phyloP scores from a whole-genome alignment of 2,113 vertebrate genomes.

The Anthoscopus minutus region DNA sequence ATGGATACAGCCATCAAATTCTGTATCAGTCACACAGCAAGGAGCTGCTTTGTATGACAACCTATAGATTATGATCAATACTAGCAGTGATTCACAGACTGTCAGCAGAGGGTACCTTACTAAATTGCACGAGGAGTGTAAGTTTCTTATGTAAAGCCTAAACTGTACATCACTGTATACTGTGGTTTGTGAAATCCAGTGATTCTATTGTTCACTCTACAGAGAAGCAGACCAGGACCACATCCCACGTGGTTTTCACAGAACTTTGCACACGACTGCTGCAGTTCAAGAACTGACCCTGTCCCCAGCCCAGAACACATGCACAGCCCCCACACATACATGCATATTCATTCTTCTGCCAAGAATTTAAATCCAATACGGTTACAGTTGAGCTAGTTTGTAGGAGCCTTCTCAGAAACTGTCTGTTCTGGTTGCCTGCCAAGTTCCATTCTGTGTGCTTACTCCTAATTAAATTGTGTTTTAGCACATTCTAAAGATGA shows the following conservation, averaged over 20 bases:
- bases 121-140: background rate
- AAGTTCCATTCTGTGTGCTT: conserved; percentile 24
- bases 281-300: background rate
- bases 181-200: background rate
- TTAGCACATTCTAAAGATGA: background rate
- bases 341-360: background rate
- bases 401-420: conserved; percentile 6
- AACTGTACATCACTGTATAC: background rate
- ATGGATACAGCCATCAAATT: background rate
- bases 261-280: background rate
- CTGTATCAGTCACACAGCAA: background rate
- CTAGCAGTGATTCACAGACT: background rate
- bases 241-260: background rate
- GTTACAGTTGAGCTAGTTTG: conserved; percentile 10
- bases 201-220: background rate
- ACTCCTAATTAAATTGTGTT: background rate
- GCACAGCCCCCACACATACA: background rate
- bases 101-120: background rate
- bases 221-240: background rate
- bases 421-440: background rate
- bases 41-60: background rate
- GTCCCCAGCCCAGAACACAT: background rate
- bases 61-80: background rate
- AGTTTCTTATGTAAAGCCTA: background rate
- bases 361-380: background rate